A percentile compares a stretch with the other conserved stretches of the same genome.
These are phyloP conservation scores for Coelinius sp. DNA, from an alignment of 2,888 invertebrate species.

Conservation along the genomic window DNA sequence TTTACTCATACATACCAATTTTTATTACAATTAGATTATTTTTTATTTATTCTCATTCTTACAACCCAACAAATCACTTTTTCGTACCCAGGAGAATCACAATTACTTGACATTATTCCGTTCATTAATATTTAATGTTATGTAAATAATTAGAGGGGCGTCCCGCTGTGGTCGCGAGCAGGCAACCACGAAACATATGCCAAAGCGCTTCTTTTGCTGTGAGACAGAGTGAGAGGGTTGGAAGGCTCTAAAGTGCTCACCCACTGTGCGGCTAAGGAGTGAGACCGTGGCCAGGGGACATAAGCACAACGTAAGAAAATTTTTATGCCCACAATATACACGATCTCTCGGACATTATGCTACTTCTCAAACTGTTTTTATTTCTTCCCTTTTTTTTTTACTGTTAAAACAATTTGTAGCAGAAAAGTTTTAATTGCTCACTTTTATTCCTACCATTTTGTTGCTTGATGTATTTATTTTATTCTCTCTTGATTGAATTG, in stretches of 20 bases:
- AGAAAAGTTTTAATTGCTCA: constrained; percentile 27
- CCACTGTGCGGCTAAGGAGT: constrained; percentile 35
- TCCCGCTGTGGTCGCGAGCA: constrained; percentile 44
- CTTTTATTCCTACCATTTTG: neutral
- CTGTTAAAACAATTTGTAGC: constrained; percentile 9
- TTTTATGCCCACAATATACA: constrained; percentile 34
- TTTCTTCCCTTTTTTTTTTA: neutral
- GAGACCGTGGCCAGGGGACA: constrained; percentile 20
- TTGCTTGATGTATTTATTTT: neutral
- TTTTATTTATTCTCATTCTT: constrained; percentile 20
- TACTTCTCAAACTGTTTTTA: constrained; percentile 7
- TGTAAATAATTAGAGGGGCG: constrained; percentile 47
- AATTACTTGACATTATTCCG: constrained; percentile 49
- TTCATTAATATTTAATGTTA: constrained; percentile 51
- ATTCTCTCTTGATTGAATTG: constrained; percentile 6
- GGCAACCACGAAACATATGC: constrained; percentile 33
- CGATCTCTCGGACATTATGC: constrained; percentile 30
- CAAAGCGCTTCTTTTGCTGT: constrained; percentile 34
- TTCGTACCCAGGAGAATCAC: constrained; percentile 46
- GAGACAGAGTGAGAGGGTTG: neutral
- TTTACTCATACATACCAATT: neutral
- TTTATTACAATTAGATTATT: neutral
- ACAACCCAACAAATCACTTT: constrained; percentile 41
- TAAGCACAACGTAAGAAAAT: constrained; percentile 30
- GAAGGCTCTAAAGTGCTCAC: constrained; percentile 12